Evolutionary conservation across 2,888 invertebrate genomes (phyloP).

Genomic region (Cryptophagus acutangulus): DNA sequence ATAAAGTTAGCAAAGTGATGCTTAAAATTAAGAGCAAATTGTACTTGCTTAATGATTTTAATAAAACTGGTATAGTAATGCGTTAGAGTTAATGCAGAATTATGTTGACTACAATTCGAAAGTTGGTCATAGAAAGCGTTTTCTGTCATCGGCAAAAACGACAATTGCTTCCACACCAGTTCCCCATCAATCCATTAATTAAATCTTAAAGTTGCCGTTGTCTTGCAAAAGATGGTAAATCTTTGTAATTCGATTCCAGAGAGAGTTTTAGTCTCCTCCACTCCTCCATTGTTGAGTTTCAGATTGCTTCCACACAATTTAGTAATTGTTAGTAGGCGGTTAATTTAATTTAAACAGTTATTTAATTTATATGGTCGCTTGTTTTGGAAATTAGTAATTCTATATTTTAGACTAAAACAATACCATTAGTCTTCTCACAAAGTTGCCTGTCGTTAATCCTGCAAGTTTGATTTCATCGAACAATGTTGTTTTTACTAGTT

Average conservation of each 20-base stretch:
- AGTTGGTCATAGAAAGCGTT: no score
- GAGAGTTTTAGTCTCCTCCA: constrained; percentile 17
- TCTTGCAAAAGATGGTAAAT: constrained; percentile 27
- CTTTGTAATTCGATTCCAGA: constrained; percentile 17
- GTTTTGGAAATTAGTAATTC: not conserved
- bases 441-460: no score
- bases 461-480: no score
- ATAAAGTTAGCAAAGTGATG: no score
- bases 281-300: constrained; percentile 8
- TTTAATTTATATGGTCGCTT: constrained; percentile 3
- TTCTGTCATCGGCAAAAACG: constrained; percentile 26
- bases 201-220: constrained; percentile 32
- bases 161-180: constrained; percentile 20
- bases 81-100: no score
- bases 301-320: constrained; percentile 9
- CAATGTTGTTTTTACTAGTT: no score
- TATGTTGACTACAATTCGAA: no score
- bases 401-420: no score
- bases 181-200: constrained; percentile 37
- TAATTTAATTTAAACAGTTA: constrained; percentile 6
- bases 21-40: no score
- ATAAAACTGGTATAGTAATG: no score
- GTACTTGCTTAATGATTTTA: no score
- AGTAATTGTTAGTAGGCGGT: constrained; percentile 9
- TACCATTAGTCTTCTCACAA: no score